Evolutionary conservation across 2,113 vertebrate genomes (phyloP).

Genomic region (Fulica atra): DNA sequence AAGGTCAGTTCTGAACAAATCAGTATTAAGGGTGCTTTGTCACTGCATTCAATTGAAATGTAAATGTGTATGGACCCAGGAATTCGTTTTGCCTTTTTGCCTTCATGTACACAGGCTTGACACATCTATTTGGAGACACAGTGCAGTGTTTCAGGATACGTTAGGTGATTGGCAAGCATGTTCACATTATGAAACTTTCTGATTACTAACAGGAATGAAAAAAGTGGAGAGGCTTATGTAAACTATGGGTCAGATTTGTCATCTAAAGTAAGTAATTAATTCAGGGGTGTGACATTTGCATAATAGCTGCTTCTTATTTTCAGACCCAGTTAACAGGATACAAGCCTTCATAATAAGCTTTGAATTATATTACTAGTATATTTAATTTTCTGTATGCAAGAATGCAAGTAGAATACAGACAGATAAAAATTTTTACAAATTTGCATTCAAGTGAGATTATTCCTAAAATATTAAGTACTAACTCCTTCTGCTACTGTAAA

Average conservation of each 20-base stretch:
- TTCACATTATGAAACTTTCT: neutral
- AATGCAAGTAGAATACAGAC: neutral
- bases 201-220: neutral
- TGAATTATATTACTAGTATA: conserved; percentile 8
- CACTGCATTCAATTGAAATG: conserved; percentile 3
- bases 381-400: neutral
- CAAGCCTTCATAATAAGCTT: neutral
- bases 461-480: neutral
- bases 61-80: neutral
- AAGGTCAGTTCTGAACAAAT: conserved; percentile 60
- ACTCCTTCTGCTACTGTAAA: neutral
- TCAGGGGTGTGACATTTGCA: conserved; percentile 41
- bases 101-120: neutral
- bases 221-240: neutral
- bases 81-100: conserved; percentile 7
- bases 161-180: neutral
- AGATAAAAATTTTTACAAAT: neutral
- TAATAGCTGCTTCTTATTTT: conserved; percentile 44
- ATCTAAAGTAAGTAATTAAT: conserved; percentile 36
- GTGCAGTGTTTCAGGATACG: neutral
- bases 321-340: conserved; percentile 14
- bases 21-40: neutral
- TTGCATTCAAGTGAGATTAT: neutral
- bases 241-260: neutral
- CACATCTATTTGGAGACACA: neutral